Percentiles rank a stretch among this genome's conserved stretches.
Evolutionary conservation across 2,797 vertebrate species (phyloP).

Genomic region (Takifugu rubripes): DNA sequence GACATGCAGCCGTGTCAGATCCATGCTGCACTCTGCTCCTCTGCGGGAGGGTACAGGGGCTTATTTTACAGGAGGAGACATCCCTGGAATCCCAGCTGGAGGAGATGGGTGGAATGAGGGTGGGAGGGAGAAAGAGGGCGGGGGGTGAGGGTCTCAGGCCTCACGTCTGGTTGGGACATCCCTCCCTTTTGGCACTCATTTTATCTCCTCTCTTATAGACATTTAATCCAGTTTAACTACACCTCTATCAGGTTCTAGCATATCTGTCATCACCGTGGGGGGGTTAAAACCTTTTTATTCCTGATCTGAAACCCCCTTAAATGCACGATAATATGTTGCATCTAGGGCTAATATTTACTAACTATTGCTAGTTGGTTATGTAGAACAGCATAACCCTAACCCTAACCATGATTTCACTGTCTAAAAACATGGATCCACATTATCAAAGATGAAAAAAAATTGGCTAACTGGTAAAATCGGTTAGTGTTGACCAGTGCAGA

Average conservation of each 20-base stretch:
- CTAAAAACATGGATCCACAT: too few species aligned
- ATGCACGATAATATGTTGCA: too few species aligned
- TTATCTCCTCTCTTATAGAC: background rate
- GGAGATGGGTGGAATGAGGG: conserved; percentile 18
- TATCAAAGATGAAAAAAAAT: too few species aligned
- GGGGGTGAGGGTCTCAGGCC: conserved; percentile 18
- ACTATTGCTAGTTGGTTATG: too few species aligned
- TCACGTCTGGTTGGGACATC: conserved; percentile 59
- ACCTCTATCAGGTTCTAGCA: background rate
- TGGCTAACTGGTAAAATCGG: too few species aligned
- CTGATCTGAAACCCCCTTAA: background rate
- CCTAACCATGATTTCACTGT: too few species aligned
- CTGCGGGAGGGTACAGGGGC: conserved; percentile 43
- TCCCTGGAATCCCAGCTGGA: conserved; percentile 83
- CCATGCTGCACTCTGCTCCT: conserved; percentile 76
- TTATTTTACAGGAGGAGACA: conserved; percentile 81
- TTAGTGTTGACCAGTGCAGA: background rate
- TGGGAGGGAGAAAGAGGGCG: background rate
- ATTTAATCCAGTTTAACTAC: background rate
- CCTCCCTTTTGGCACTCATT: background rate
- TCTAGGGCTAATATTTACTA: too few species aligned
- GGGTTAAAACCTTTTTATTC: background rate
- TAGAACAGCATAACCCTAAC: too few species aligned
- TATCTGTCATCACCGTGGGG: too few species aligned
- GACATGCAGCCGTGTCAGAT: conserved; percentile 61